These are phyloP conservation scores for Distichodus sexfasciatus DNA, from an alignment of 2,797 vertebrate genomes.

Conservation along the genomic window DNA sequence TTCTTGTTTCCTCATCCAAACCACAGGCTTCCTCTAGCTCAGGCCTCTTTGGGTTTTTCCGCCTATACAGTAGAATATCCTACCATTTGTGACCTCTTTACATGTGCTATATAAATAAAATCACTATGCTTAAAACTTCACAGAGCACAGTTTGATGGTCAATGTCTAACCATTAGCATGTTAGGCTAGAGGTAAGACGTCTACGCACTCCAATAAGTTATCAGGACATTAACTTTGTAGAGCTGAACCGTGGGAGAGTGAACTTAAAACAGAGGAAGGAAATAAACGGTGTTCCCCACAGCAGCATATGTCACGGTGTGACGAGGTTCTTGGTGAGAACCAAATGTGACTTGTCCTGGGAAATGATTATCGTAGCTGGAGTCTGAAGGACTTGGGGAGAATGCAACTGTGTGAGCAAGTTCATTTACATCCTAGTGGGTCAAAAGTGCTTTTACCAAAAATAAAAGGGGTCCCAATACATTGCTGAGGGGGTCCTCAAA, in stretches of 20 bases:
- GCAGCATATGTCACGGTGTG: constrained; percentile 30
- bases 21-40: background rate
- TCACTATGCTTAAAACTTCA: background rate
- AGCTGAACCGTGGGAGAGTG: background rate
- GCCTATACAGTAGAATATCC: background rate
- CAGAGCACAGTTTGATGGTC: background rate
- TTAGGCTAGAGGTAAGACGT: background rate
- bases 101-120: background rate
- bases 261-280: background rate
- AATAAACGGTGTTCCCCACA: background rate
- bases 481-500: too few relatives aligned
- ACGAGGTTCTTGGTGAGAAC: constrained; percentile 81
- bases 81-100: background rate
- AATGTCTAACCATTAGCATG: background rate
- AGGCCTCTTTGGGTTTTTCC: background rate
- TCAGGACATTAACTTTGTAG: background rate
- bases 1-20: constrained; percentile 8
- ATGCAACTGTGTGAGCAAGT: constrained; percentile 72
- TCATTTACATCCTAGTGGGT: constrained; percentile 88
- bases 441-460: too few relatives aligned
- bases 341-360: constrained; percentile 89
- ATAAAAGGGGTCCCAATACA: too few relatives aligned
- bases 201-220: background rate
- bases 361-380: constrained; percentile 82
- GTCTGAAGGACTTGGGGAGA: constrained; percentile 80